Percentiles rank a stretch among this genome's conserved stretches.
These are phyloP conservation scores for Lemur catta DNA, from an alignment of 2,797 vertebrate species.

Conservation along the genomic window DNA sequence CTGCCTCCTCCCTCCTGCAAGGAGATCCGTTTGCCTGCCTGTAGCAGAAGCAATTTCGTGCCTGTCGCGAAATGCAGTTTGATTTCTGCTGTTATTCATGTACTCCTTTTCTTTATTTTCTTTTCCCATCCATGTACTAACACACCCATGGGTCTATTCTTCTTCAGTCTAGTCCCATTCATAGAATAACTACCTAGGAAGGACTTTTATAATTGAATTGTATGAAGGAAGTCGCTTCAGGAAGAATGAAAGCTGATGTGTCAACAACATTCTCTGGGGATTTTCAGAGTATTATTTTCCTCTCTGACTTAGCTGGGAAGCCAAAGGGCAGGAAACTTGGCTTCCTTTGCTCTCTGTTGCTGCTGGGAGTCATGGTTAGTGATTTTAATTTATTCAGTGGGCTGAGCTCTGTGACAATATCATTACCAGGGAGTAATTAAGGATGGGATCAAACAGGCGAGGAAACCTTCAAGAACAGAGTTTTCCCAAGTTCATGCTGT, in stretches of 20 bases:
- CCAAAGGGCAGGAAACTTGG: slow-evolving; percentile 39
- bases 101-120: background rate
- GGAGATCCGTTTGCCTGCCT: background rate
- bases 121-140: background rate
- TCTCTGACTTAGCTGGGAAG: slow-evolving; percentile 13
- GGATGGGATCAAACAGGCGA: background rate
- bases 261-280: slow-evolving; percentile 32
- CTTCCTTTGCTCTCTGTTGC: slow-evolving; percentile 48
- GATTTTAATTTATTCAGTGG: background rate
- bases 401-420: slow-evolving; percentile 5
- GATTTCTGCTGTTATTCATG: background rate
- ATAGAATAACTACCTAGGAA: background rate
- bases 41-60: background rate
- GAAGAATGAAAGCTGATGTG: slow-evolving; percentile 48
- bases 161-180: background rate
- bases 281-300: slow-evolving; percentile 1
- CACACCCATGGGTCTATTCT: background rate
- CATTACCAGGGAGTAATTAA: background rate
- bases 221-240: slow-evolving; percentile 28
- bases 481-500: background rate
- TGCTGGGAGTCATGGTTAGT: background rate
- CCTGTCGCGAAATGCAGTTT: background rate
- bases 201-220: slow-evolving; percentile 23
- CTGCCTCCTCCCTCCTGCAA: background rate
- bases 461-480: background rate